Evolutionary conservation across 2,888 invertebrate genomes (phyloP), one percentile per base, ranked within the genome.

Genomic region (Nipponacmea schrenckii): DNA sequence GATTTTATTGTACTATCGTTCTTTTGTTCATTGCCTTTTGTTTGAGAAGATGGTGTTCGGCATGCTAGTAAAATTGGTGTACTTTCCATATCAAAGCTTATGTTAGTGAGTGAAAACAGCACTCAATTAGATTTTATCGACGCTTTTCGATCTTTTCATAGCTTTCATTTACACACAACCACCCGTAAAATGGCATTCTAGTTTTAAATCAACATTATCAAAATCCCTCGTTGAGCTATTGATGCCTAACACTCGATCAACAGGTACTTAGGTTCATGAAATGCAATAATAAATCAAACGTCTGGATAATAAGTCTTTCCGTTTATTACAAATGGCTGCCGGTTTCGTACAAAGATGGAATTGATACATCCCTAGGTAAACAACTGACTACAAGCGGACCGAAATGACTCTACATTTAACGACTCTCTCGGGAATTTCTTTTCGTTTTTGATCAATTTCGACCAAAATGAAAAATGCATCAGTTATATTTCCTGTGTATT

Each of bases 131-230:
- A 24, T 20, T 56, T 56, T 56, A 56, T 56, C 24, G 56, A 56
- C 24, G 24, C 20, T 24, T 39, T 56, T 56, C 56, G 56, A 56
- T 56, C 56, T 56, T 24, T 24, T 56, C 56, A 24, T 20, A 20
- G 2, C 56, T 20, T 56, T 56, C 56, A 56, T 56, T 56, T 56
- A 56, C 56, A 56, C 20, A 56, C 56, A 56, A 56, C 56, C 56
- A 56, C 56, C 56, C 56, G 56, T 56, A 56, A 56, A 56, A 56
- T 56, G 56, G 56, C 56, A 24, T 56, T 56, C 56, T 56, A 20
- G 20, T 24, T 56, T 24, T 12, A 56, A 56, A 24, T 56, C 20
- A 56, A 56, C 24, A 56, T 24, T 24, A 56, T 56, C 56, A 24
- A 56, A 56, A 56, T 24, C 56, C 39, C 56, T 56, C 20, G 24